Conservation (phyloP, 2,797 vertebrate genomes). For the Nasua narica region DNA sequence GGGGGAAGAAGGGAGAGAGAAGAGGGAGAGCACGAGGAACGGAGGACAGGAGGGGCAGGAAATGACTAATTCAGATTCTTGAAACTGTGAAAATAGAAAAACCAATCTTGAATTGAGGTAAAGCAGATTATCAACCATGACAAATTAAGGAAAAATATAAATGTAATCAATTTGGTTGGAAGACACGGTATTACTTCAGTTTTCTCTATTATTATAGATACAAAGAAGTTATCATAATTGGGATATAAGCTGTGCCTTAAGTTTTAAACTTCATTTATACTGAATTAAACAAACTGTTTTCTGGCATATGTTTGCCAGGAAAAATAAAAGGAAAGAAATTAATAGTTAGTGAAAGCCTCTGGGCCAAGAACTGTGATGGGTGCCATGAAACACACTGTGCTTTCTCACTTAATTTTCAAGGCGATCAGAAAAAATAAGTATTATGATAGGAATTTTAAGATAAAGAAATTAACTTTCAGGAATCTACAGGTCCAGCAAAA, state of each 20-base stretch:
- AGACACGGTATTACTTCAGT: neutral
- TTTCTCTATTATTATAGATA: neutral
- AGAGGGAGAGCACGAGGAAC: too few relatives aligned
- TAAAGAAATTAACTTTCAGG: slow-evolving; percentile 41
- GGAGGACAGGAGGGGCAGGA: neutral
- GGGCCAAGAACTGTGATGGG: slow-evolving; percentile 3
- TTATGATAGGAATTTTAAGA: neutral
- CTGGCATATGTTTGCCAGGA: neutral
- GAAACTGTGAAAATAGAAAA: neutral
- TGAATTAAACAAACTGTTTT: neutral
- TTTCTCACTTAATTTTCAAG: neutral
- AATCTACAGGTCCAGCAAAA: neutral
- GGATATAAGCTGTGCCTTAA: neutral
- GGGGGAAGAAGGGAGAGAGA: rapidly evolving
- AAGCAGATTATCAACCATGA: neutral
- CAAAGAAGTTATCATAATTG: neutral
- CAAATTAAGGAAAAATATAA: slow-evolving; percentile 7
- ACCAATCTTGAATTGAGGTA: neutral
- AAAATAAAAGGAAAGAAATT: slow-evolving; percentile 52
- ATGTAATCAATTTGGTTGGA: neutral
- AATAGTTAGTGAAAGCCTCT: neutral
- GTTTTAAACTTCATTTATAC: slow-evolving; percentile 32
- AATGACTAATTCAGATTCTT: neutral
- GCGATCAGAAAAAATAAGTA: neutral
- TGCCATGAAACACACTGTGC: neutral